Percentiles rank a stretch among this genome's conserved stretches.
phyloP scores from a whole-genome alignment of 2,797 vertebrate species.

The Novumbra hubbsi region DNA sequence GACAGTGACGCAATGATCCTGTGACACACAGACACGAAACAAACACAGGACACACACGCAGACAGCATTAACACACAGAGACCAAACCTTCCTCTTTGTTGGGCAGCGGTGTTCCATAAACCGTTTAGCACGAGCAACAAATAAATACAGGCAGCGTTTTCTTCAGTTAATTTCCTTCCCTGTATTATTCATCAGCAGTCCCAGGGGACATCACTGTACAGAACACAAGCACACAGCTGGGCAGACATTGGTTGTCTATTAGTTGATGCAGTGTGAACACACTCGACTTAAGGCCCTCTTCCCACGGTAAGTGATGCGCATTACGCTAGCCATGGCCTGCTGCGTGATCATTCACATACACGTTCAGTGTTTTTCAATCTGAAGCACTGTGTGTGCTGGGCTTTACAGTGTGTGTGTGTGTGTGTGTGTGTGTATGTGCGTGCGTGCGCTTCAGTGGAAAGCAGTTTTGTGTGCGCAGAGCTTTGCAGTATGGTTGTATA shows the following conservation, averaged over 20 bases:
- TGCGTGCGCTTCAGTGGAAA: neutral
- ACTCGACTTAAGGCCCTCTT: neutral
- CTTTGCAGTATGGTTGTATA: neutral
- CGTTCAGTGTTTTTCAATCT: constrained; percentile 31
- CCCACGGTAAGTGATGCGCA: neutral
- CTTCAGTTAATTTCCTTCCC: neutral
- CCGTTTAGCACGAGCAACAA: neutral
- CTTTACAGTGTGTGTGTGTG: constrained; percentile 24
- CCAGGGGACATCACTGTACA: neutral
- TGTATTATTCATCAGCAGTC: neutral
- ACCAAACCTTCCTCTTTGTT: neutral
- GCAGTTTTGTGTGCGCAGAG: constrained; percentile 29
- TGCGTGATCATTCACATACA: neutral
- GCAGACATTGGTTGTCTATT: neutral
- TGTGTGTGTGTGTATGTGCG: constrained; percentile 2
- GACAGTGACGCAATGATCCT: constrained; percentile 81
- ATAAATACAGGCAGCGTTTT: neutral
- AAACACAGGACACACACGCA: constrained; percentile 5
- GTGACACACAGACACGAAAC: constrained; percentile 23
- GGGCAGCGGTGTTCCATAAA: neutral
- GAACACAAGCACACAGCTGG: neutral
- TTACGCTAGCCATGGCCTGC: neutral
- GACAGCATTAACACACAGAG: constrained; percentile 5
- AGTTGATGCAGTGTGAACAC: neutral
- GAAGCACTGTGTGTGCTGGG: constrained; percentile 30